Evolutionary conservation across 1,140 invertebrate genomes (phyloP).

Genomic region (Andrena cerasifolii): DNA sequence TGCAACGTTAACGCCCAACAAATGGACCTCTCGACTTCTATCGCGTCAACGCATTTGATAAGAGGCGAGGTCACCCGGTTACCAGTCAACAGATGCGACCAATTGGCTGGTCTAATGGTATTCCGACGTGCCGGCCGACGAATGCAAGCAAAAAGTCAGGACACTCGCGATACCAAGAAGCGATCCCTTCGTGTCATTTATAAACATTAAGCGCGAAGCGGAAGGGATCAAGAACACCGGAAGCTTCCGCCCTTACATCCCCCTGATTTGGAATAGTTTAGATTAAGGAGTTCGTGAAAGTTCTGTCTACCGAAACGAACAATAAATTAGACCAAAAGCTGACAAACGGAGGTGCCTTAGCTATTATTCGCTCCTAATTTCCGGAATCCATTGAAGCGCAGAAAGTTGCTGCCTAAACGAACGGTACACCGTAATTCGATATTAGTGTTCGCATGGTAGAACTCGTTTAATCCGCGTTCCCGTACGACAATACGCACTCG

Average conservation of each 20-base stretch:
- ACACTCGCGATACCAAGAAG: background rate
- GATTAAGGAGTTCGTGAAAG: no score
- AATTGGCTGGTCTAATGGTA: slow-evolving; percentile 65
- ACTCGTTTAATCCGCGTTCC: slow-evolving; percentile 27
- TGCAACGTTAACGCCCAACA: slow-evolving; percentile 63
- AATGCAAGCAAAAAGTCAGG: background rate
- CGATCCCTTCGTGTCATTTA: no score
- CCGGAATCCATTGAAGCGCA: no score
- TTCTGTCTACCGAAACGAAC: no score
- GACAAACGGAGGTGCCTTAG: no score
- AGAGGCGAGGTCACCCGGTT: slow-evolving; percentile 72
- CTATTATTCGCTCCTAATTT: no score
- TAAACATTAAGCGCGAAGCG: no score
- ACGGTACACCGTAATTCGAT: background rate
- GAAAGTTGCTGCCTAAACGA: background rate
- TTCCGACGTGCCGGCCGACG: slow-evolving; percentile 17
- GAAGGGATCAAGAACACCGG: no score
- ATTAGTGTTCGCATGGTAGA: slow-evolving; percentile 22
- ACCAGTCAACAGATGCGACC: slow-evolving; percentile 69
- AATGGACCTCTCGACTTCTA: slow-evolving; percentile 70
- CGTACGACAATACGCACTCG: slow-evolving; percentile 16
- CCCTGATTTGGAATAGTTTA: no score
- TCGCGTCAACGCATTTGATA: slow-evolving; percentile 75
- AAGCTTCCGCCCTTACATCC: no score
- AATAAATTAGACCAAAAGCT: no score